Conservation (phyloP, 2,888 invertebrate species). For the Schizotus pectinicornis region DNA sequence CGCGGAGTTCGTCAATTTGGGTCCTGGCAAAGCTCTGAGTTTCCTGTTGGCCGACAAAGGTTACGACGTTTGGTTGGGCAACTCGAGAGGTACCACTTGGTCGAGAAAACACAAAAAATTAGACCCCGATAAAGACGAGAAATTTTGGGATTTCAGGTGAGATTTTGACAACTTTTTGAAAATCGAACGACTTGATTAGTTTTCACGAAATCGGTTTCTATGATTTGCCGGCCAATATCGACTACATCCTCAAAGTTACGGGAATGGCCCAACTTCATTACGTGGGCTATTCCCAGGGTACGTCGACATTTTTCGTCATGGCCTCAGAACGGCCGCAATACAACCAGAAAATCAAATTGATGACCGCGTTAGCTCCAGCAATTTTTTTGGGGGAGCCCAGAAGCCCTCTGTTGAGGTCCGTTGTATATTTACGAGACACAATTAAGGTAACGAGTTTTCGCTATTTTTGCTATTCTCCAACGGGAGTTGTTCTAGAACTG, state of each 20-base stretch:
- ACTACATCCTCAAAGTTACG: neutral
- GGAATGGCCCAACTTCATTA: neutral
- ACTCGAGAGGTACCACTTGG: slow-evolving; percentile 75
- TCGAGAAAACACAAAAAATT: slow-evolving; percentile 59
- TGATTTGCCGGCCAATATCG: neutral
- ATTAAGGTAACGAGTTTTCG: too few relatives aligned
- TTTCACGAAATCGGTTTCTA: neutral
- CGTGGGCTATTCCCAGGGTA: neutral
- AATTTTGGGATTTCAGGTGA: slow-evolving; percentile 55
- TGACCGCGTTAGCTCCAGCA: slow-evolving; percentile 75
- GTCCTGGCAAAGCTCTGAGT: slow-evolving; percentile 68
- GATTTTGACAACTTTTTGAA: neutral
- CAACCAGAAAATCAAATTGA: slow-evolving; percentile 66
- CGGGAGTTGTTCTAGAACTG: too few relatives aligned
- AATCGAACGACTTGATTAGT: neutral
- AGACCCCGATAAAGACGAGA: slow-evolving; percentile 25
- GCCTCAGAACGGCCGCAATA: slow-evolving; percentile 69
- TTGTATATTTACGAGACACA: too few relatives aligned
- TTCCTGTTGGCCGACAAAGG: slow-evolving; percentile 67
- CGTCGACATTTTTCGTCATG: slow-evolving; percentile 67
- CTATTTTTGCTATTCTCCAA: too few relatives aligned
- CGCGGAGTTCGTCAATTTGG: slow-evolving; percentile 76
- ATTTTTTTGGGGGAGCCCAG: slow-evolving; percentile 64
- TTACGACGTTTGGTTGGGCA: slow-evolving; percentile 82
- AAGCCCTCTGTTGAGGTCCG: slow-evolving; percentile 46